phyloP scores from a whole-genome alignment of 2,888 invertebrate genomes.

The Eupithecia inturbata region DNA sequence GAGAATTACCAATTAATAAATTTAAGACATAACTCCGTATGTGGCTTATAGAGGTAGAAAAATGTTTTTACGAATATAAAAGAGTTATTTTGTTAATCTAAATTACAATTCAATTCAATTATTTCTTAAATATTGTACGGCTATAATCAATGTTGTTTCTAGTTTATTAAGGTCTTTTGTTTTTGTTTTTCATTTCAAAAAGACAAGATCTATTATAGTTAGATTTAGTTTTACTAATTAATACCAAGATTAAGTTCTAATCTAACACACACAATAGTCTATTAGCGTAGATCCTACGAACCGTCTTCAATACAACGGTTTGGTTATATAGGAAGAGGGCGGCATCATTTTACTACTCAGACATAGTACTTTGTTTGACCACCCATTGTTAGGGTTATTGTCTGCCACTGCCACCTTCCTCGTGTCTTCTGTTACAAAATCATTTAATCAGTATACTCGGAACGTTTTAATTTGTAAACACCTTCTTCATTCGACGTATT shows the following conservation, averaged over 20 bases:
- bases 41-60: not conserved
- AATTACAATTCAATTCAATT: no score
- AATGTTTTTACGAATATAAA: not conserved
- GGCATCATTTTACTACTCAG: not conserved
- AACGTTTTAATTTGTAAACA: conserved; percentile 33
- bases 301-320: not conserved
- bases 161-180: not conserved
- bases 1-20: no score
- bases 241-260: not conserved
- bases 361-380: not conserved
- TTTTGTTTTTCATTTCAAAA: not conserved
- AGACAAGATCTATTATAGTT: not conserved
- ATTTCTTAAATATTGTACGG: not conserved
- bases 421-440: conserved; percentile 64
- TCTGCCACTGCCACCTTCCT: conserved; percentile 41
- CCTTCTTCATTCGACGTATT: conserved; percentile 21
- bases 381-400: conserved; percentile 58
- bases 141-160: not conserved
- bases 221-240: not conserved
- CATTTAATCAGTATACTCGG: conserved; percentile 46
- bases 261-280: conserved; percentile 4
- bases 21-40: not conserved
- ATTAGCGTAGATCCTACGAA: not conserved
- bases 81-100: no score
- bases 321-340: not conserved